These are phyloP conservation scores for Ctenochaetus hawaiiensis DNA, from an alignment of 2,797 vertebrate species.

Conservation along the genomic window DNA sequence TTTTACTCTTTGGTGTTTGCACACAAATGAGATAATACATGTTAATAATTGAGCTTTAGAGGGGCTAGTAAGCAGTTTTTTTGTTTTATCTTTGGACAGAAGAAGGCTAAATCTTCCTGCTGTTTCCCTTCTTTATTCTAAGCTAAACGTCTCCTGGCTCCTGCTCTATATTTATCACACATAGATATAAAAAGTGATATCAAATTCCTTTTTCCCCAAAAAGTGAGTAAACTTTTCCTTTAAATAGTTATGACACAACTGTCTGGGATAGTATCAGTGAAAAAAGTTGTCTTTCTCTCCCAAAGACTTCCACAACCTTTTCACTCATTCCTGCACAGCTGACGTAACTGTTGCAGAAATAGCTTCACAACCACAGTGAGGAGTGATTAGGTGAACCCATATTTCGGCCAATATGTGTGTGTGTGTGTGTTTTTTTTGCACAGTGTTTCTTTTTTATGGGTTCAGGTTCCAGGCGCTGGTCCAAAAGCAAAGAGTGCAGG, in stretches of 20 bases:
- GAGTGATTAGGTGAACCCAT: constrained; percentile 78
- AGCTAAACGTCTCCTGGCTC: constrained; percentile 2
- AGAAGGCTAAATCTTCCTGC: neutral
- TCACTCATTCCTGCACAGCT: constrained; percentile 69
- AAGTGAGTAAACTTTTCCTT: neutral
- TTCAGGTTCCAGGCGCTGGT: constrained; percentile 74
- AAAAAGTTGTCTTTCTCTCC: constrained; percentile 18
- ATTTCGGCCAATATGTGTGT: constrained; percentile 41
- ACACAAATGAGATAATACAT: neutral
- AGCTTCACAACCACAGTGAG: constrained; percentile 70
- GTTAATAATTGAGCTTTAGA: too few relatives aligned
- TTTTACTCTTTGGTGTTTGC: neutral
- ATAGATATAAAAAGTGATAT: too few relatives aligned
- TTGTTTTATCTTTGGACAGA: neutral
- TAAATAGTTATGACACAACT: constrained; percentile 35
- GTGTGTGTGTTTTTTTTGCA: constrained; percentile 38
- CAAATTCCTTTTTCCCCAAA: too few relatives aligned
- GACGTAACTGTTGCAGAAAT: constrained; percentile 81
- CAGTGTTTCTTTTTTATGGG: constrained; percentile 57
- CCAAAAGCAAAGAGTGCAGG: constrained; percentile 68
- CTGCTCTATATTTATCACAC: neutral
- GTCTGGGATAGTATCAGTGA: constrained; percentile 20
- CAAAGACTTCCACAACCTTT: constrained; percentile 53
- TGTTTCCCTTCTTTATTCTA: constrained; percentile 2
- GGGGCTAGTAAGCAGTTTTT: too few relatives aligned